Percentiles rank a stretch among this genome's conserved stretches.
Evolutionary conservation across 2,113 vertebrate genomes (phyloP).

Genomic region (Tragelaphus strepsiceros): DNA sequence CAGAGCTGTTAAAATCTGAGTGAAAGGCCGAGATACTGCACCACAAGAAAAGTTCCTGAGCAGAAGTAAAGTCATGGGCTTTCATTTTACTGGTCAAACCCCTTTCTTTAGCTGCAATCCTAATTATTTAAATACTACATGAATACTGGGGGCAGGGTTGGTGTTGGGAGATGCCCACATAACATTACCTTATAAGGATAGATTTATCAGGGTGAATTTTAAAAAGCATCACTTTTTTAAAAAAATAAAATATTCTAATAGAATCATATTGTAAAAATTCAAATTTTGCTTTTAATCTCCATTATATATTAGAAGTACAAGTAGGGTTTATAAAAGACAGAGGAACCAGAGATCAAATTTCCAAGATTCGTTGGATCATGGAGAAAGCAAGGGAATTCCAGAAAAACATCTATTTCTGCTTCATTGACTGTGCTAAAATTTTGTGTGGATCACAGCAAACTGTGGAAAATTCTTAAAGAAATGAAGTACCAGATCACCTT

Average conservation of each 20-base stretch:
- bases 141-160: neutral
- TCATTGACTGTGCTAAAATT: neutral
- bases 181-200: neutral
- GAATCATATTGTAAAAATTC: neutral
- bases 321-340: neutral
- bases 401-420: neutral
- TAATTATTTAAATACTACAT: neutral
- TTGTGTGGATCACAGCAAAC: neutral
- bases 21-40: neutral
- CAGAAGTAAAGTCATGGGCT: neutral
- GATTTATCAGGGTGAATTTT: neutral
- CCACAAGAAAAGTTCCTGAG: neutral
- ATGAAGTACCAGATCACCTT: neutral
- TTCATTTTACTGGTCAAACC: neutral
- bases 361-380: neutral
- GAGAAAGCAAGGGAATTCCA: neutral
- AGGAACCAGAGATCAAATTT: neutral
- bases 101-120: neutral
- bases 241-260: neutral
- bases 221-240: neutral
- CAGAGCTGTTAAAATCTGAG: neutral
- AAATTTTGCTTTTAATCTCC: constrained; percentile 36
- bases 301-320: constrained; percentile 1
- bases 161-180: neutral
- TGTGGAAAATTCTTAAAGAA: neutral